Evolutionary conservation across 2,797 vertebrate species (phyloP), one percentile per base, ranked within the genome.

Genomic region (Danio aesculapii): DNA sequence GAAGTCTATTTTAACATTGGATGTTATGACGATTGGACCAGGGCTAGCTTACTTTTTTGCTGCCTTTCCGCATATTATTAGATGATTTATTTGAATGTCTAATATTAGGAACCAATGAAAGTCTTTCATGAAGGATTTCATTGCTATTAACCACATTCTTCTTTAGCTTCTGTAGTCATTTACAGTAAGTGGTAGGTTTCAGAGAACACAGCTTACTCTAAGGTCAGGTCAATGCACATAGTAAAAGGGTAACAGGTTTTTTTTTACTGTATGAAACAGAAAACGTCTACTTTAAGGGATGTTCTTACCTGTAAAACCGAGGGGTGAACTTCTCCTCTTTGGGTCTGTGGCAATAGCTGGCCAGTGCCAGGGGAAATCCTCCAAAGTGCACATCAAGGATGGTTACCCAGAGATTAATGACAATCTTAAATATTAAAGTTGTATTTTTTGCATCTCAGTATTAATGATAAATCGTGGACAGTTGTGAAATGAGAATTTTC

Each of bases 401-500:
- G 87, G 87, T 89, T 84, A 70, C 77, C 72, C 77, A 53, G 74
- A 83, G 79, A 81, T 83, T 67, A 70, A 79, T 62, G 86, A 87
- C 86, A 87, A 85, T 87, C 85, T 61, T 78, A 50, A 83, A 80
- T 67, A 79, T 75, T 55, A 41, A 74, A 72, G 75, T 73, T 77
- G 67, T 76, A 73, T 75, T 77, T 75, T 73, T 75, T 66, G 71
- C 39, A 41, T 83, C 66, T 76, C 13, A 72, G 59, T 71, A 16
- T 75, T 62, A 58, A 92, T 88, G 91, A 91, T 94, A 90, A 91
- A 92, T n/a, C 90, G 89, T 92, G 91, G 16, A 73, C 16, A 64
- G 88, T 92, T 92, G 88, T 91, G 86, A 91, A 91, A 86, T 88
- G 84, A 89, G 86, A 90, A 91, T 81, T 78, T 89, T 30, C 92